These are phyloP conservation scores for Oedothorax gibbosus DNA, from an alignment of 1,140 invertebrate species.

Conservation along the genomic window DNA sequence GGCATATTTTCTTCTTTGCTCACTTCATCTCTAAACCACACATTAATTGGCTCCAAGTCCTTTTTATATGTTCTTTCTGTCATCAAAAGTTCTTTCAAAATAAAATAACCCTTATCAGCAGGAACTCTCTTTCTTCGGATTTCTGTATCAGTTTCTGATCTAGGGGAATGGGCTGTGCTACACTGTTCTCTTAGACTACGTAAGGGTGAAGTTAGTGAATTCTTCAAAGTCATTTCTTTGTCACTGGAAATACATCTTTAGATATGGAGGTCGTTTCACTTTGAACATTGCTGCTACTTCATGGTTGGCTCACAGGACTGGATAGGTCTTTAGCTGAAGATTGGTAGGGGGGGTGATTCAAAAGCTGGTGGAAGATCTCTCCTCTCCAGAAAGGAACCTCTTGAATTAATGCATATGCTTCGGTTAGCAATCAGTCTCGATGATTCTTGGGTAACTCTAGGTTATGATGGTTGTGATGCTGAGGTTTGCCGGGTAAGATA, in stretches of 20 bases:
- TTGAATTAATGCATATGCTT: constrained; percentile 49
- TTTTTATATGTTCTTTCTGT: constrained; percentile 96
- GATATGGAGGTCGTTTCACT: constrained; percentile 61
- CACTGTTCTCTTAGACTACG: constrained; percentile 56
- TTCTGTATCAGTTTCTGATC: constrained; percentile 56
- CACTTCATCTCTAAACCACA: constrained; percentile 80
- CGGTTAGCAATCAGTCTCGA: constrained; percentile 55
- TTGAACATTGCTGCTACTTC: constrained; percentile 55
- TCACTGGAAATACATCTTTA: constrained; percentile 59
- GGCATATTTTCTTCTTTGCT: constrained; percentile 73
- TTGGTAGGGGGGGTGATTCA: constrained; percentile 62
- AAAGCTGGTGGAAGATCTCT: constrained; percentile 61
- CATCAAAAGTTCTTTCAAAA: constrained; percentile 94
- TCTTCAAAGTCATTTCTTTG: constrained; percentile 57
- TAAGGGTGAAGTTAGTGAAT: constrained; percentile 60
- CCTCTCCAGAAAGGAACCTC: constrained; percentile 45
- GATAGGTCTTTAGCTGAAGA: constrained; percentile 57
- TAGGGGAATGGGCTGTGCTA: constrained; percentile 55
- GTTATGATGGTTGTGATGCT: constrained; percentile 59
- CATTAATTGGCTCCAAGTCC: constrained; percentile 90
- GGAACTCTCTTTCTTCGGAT: constrained; percentile 67
- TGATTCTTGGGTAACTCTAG: constrained; percentile 52
- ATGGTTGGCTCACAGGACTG: constrained; percentile 57
- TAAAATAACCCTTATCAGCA: constrained; percentile 87
- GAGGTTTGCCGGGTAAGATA: constrained; percentile 48